Percentiles rank a stretch among this genome's conserved stretches.
phyloP scores from a whole-genome alignment of 2,888 invertebrate genomes.

The Artemia sinica region DNA sequence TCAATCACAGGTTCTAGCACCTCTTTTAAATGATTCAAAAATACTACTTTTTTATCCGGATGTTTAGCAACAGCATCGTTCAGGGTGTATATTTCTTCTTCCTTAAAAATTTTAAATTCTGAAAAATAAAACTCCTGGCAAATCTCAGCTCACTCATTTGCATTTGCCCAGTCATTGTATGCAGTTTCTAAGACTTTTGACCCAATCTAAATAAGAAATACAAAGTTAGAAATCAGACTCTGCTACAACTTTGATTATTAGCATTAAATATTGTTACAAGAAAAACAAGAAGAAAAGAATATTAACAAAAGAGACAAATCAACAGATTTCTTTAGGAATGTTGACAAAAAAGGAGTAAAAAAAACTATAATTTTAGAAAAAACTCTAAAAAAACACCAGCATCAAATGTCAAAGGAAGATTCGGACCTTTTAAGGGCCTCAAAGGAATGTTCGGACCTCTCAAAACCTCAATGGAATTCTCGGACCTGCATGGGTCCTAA shows the following conservation, averaged over 20 bases:
- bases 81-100: conserved; percentile 48
- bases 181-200: conserved; percentile 64
- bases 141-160: conserved; percentile 53
- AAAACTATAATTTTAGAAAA: no score
- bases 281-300: conserved; percentile 2
- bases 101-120: conserved; percentile 51
- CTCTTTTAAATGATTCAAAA: conserved; percentile 35
- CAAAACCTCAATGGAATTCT: no score
- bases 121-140: conserved; percentile 86
- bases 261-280: no score
- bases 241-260: no score
- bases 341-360: no score
- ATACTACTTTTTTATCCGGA: conserved; percentile 34
- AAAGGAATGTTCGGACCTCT: no score
- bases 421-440: no score
- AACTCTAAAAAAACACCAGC: no score
- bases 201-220: conserved; percentile 35
- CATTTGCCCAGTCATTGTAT: conserved; percentile 60
- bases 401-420: no score
- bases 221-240: neutral
- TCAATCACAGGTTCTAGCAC: conserved; percentile 33
- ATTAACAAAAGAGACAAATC: conserved; percentile 2
- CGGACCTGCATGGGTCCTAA: no score
- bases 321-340: neutral
- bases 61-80: conserved; percentile 45